Conservation (phyloP, 2,797 vertebrate genomes). For the Avahi laniger region DNA sequence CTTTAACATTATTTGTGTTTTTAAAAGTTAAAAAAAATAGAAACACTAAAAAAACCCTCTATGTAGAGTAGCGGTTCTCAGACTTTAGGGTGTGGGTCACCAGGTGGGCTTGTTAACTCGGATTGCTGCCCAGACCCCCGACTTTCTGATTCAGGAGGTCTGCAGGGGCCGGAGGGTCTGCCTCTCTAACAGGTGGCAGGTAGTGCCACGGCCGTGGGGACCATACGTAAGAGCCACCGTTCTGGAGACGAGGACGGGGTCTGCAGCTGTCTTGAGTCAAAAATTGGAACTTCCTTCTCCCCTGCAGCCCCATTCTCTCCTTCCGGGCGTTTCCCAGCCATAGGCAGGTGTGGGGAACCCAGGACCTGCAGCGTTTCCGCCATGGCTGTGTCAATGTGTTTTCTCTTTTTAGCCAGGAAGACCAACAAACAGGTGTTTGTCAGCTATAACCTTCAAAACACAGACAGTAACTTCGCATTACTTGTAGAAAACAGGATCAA, state of each 20-base stretch:
- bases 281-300: neutral
- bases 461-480: constrained; percentile 89
- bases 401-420: constrained; percentile 91
- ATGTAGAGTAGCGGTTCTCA: neutral
- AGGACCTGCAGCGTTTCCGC: neutral
- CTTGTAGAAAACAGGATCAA: constrained; percentile 96
- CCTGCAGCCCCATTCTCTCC: neutral
- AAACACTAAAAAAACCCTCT: neutral
- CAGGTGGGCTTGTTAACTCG: neutral
- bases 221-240: rapidly evolving
- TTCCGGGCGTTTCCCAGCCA: no score
- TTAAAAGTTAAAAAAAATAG: neutral
- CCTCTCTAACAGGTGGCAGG: neutral
- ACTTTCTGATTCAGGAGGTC: neutral
- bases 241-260: neutral
- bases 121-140: rapidly evolving
- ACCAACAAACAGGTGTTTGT: constrained; percentile 97
- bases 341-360: neutral
- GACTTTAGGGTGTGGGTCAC: neutral
- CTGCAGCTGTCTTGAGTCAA: neutral
- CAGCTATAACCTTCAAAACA: constrained; percentile 93
- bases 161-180: neutral
- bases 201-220: neutral
- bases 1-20: neutral
- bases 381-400: neutral